Base-by-base conservation (phyloP, 1,140 invertebrate species). In the Epicauta chinensis region DNA sequence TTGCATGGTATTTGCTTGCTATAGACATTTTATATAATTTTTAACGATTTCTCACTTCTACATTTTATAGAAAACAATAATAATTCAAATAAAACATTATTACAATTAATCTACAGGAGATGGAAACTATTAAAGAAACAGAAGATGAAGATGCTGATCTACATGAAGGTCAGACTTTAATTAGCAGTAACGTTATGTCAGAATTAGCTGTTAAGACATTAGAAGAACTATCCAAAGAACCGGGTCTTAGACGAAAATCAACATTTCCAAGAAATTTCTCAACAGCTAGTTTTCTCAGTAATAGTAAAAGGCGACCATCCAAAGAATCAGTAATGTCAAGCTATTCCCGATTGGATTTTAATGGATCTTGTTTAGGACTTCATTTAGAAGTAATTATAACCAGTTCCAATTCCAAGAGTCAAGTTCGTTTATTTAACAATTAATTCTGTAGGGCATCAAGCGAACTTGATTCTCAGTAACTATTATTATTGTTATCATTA, bases 261-360 rank as follows among this genome's bases (percentile, higher is more conserved):
- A 75, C 71, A 0, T 76, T 76, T 39, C 78, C 77, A 56, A 71
- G 76, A 35, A 70, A 77, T 43, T 76, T 78, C 42, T 78, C 75
- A 2, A 66, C 67, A 0, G 61, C 68, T 56, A 70, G 67, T 43
- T 70, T 70, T 45, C 7, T 75, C 68, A n/a, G 73, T 62, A 49
- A 71, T 68, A 23, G 7, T 2, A 55, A 73, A 60, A 42, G 72
- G 69, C 57, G 72, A 70, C 40, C 71, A 73, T 56, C 70, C 71
- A 82, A 81, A 68, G 75, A 77, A 30, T 84, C 82, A 9, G 77
- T 83, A 31, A 81, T 83, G 58, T 84, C 81, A 7, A 83, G 81
- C 64, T 77, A 84, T 40, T 85, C 83, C 0, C 78, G 80, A 53
- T 76, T 84, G 74, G 82, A 85, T 66, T 83, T 84, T 63, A 83